Conservation (phyloP, 2,888 invertebrate genomes). For the Disparrhopalites patrizii region DNA sequence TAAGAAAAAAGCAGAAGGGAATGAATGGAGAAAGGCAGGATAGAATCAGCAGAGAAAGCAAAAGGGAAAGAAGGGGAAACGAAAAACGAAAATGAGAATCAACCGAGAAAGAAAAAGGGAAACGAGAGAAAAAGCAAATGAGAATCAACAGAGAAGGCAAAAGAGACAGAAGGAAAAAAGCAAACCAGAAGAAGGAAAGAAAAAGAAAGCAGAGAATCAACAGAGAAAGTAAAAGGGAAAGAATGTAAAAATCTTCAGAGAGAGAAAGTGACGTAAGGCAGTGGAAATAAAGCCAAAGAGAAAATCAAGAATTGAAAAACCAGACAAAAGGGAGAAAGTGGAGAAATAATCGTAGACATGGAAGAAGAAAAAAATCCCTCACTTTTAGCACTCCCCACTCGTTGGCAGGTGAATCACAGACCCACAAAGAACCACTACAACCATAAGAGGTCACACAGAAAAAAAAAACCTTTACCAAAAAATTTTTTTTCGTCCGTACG, state of each 20-base stretch:
- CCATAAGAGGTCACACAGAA: too few species aligned
- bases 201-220: neutral
- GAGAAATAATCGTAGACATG: neutral
- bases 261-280: neutral
- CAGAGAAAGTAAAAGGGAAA: neutral
- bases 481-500: neutral
- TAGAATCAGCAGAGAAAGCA: too few species aligned
- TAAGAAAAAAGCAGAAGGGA: too few species aligned
- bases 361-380: neutral
- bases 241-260: neutral
- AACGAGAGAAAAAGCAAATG: too few species aligned
- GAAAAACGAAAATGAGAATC: too few species aligned
- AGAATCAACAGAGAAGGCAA: too few species aligned
- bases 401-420: slow-evolving; percentile 13
- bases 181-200: neutral
- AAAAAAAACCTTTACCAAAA: too few species aligned
- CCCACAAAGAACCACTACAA: neutral
- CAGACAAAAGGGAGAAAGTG: neutral
- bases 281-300: too few species aligned
- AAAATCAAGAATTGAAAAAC: too few species aligned
- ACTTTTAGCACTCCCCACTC: slow-evolving; percentile 2
- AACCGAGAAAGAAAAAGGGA: too few species aligned
- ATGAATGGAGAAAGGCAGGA: too few species aligned
- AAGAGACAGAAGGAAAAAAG: slow-evolving; percentile 3
- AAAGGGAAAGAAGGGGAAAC: too few species aligned